Conservation (phyloP, 2,888 invertebrate species). For the Brachyopa scutellaris region DNA sequence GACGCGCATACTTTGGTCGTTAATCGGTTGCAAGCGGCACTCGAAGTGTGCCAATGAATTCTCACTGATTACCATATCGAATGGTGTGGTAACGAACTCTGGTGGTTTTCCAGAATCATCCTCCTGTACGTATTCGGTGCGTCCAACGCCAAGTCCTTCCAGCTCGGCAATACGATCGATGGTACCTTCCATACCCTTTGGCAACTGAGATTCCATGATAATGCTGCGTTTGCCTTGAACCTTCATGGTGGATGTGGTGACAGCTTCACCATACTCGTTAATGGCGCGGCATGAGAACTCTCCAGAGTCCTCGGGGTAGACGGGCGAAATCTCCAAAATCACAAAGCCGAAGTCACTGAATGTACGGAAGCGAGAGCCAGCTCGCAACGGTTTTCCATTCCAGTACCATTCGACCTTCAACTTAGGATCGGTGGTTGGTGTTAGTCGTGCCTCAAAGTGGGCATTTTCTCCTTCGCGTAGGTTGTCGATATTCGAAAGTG, state of each 20-base stretch:
- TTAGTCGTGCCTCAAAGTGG: constrained; percentile 94
- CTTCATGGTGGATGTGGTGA: constrained; percentile 93
- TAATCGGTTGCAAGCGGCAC: constrained; percentile 93
- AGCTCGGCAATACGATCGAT: constrained; percentile 96
- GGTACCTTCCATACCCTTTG: constrained; percentile 96
- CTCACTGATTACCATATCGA: constrained; percentile 91
- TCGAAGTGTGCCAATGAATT: constrained; percentile 96
- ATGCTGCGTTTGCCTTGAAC: constrained; percentile 95
- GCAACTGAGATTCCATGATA: constrained; percentile 94
- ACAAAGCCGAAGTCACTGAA: constrained; percentile 99
- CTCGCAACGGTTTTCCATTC: constrained; percentile 94
- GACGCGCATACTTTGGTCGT: constrained; percentile 95
- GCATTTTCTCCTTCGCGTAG: constrained; percentile 95
- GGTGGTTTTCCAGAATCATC: constrained; percentile 94
- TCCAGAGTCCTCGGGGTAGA: constrained; percentile 97
- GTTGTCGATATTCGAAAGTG: constrained; percentile 92
- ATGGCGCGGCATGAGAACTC: constrained; percentile 94
- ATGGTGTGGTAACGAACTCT: constrained; percentile 93
- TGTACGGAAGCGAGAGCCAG: constrained; percentile 96
- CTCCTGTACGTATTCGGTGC: constrained; percentile 87
- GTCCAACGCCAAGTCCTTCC: constrained; percentile 91
- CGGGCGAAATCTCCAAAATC: constrained; percentile 97
- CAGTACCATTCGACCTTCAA: constrained; percentile 97
- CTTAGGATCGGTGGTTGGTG: constrained; percentile 94
- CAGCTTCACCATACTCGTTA: constrained; percentile 95